Conservation (phyloP, 2,888 invertebrate species). For the Epiblema foenella region DNA sequence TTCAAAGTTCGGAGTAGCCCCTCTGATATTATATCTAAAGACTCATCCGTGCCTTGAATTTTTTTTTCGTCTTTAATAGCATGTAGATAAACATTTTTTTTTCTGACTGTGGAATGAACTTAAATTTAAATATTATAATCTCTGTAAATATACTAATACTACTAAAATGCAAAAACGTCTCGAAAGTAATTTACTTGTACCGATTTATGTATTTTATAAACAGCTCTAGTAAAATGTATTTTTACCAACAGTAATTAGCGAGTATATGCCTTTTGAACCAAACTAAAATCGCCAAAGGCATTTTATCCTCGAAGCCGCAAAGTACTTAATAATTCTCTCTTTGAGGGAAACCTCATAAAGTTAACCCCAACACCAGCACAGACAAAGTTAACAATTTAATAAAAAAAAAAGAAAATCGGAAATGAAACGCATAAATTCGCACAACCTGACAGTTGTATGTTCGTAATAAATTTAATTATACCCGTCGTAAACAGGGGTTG, state of each 20-base stretch:
- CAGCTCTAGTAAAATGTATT: not conserved
- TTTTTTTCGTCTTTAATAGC: too few relatives aligned
- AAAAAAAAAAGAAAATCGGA: slow-evolving; percentile 62
- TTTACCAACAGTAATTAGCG: not conserved
- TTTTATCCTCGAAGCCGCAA: slow-evolving; percentile 4
- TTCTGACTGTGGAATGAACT: too few relatives aligned
- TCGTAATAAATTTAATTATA: slow-evolving; percentile 74
- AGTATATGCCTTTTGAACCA: slow-evolving; percentile 8
- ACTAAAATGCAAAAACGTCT: too few relatives aligned
- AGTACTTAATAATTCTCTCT: slow-evolving; percentile 17
- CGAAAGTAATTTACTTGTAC: too few relatives aligned
- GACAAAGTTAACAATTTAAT: slow-evolving; percentile 47
- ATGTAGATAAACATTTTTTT: too few relatives aligned
- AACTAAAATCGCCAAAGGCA: slow-evolving; percentile 17
- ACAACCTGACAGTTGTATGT: slow-evolving; percentile 64
- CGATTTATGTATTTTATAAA: not conserved
- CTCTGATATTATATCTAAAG: too few relatives aligned
- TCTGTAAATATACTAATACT: too few relatives aligned
- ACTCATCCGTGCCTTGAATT: too few relatives aligned
- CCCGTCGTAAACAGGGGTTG: slow-evolving; percentile 56
- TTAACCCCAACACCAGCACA: slow-evolving; percentile 34
- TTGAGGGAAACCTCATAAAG: slow-evolving; percentile 21
- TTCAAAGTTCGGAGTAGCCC: too few relatives aligned
- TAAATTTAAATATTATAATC: too few relatives aligned
- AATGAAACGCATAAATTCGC: slow-evolving; percentile 70